Evolutionary conservation across 2,113 vertebrate species (phyloP).

Genomic region (Monarcha castaneiventris): DNA sequence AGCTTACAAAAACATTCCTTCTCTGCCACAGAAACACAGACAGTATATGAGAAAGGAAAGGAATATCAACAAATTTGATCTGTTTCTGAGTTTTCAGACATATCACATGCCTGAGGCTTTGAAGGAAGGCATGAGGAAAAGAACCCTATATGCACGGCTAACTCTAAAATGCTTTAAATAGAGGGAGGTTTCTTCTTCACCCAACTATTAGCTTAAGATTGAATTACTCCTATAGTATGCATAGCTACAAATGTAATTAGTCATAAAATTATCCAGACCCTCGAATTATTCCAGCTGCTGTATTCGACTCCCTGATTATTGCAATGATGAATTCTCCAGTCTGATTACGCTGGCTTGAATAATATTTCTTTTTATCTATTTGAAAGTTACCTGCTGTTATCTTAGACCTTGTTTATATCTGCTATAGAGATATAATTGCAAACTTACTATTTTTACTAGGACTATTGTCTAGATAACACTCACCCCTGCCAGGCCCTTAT

Average conservation of each 20-base stretch:
- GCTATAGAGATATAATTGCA: constrained; percentile 25
- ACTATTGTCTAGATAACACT: constrained; percentile 42
- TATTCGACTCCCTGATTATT: not conserved
- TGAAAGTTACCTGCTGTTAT: constrained; percentile 22
- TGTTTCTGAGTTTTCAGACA: not conserved
- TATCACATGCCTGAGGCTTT: not conserved
- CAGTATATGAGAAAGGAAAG: not conserved
- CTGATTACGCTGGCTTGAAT: not conserved
- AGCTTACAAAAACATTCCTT: not conserved
- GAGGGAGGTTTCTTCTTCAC: not conserved
- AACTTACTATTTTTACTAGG: constrained; percentile 47
- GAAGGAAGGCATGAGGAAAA: not conserved
- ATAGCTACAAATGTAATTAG: constrained; percentile 48
- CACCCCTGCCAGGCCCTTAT: constrained; percentile 2
- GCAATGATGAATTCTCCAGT: not conserved
- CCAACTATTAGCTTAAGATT: constrained; percentile 4
- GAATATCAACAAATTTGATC: not conserved
- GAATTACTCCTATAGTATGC: constrained; percentile 40
- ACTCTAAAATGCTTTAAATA: not conserved
- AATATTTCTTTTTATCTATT: constrained; percentile 39
- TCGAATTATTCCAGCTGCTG: constrained; percentile 38
- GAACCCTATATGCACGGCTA: not conserved
- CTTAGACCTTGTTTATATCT: constrained; percentile 33
- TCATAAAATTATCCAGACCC: constrained; percentile 54
- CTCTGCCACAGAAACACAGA: not conserved